These are phyloP conservation scores for Apogon hyalosoma DNA, from an alignment of 2,797 vertebrate species.

Conservation along the genomic window DNA sequence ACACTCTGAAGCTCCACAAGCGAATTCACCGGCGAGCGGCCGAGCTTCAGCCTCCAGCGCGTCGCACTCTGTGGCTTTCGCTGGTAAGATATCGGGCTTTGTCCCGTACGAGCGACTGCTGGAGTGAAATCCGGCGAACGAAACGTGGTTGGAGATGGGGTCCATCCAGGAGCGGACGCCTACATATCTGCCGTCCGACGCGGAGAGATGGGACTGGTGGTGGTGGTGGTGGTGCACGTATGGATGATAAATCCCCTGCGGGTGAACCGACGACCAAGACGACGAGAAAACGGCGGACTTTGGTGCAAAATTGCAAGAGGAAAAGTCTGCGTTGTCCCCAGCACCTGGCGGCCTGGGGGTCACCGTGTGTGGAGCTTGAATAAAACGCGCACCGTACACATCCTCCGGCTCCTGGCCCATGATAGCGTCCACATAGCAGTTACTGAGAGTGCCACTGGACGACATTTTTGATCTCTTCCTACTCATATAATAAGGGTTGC, in stretches of 20 bases:
- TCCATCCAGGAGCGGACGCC: slow-evolving; percentile 95
- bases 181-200: slow-evolving; percentile 90
- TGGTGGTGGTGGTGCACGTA: slow-evolving; percentile 90
- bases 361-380: slow-evolving; percentile 88
- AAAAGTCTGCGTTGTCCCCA: slow-evolving; percentile 91
- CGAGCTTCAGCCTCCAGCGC: slow-evolving; percentile 84
- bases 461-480: slow-evolving; percentile 95
- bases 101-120: slow-evolving; percentile 87
- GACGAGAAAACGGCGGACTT: slow-evolving; percentile 93
- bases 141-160: slow-evolving; percentile 89
- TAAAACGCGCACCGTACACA: slow-evolving; percentile 91
- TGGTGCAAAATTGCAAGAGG: slow-evolving; percentile 96
- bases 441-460: slow-evolving; percentile 94
- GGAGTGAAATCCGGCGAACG: slow-evolving; percentile 87
- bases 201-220: slow-evolving; percentile 89
- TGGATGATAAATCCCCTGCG: slow-evolving; percentile 95
- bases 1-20: slow-evolving; percentile 85
- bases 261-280: slow-evolving; percentile 93
- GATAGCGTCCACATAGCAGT: slow-evolving; percentile 97
- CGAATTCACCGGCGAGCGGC: slow-evolving; percentile 85
- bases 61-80: slow-evolving; percentile 82
- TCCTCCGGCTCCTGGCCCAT: slow-evolving; percentile 96
- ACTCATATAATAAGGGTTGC: slow-evolving; percentile 93
- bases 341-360: slow-evolving; percentile 94
- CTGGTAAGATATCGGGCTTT: slow-evolving; percentile 86